Evolutionary conservation across 2,888 invertebrate species (phyloP), one percentile per base, ranked within the genome.

Genomic region (Papilio elwesi): DNA sequence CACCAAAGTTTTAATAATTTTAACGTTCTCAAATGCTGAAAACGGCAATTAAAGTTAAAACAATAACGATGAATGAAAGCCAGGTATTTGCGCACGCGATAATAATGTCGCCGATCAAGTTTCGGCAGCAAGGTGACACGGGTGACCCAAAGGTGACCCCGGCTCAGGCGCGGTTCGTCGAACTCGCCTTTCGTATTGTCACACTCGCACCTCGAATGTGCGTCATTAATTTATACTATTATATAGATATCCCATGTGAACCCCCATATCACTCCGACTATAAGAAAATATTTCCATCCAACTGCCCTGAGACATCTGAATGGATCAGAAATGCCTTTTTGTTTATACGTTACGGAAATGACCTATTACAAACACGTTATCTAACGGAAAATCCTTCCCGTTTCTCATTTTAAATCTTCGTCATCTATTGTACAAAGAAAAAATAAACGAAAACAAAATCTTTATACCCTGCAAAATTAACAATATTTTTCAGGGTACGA

Each of bases 91-190:
- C 81, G 80, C 81, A 84, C 79, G 83, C 85, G 87, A 88, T 89
- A 81, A 80, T 77, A 87, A 88, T 86, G 87, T 87, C 85, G 88
- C 85, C 86, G 87, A 89, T 91, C 89, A 86, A 89, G 88, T 90
- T 90, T 90, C 85, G 85, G 90, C 86, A 90, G 83, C 89, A 92
- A 93, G 91, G 92, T 92, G 92, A 92, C 92, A 88, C 86, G 80
- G 78, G 82, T 85, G 91, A 90, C 91, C 91, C 82, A 81, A 90
- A 92, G 91, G 92, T 92, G 91, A 92, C 90, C 88, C 82, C 80
- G 76, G 81, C 81, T 84, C 78, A 82, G 80, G 81, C 82, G 82
- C 81, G 83, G 92, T 90, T 87, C 89, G 86, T 83, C 84, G 92
- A 91, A 90, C 92, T 78, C 83, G 73, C 52, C 52, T 63, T 69